These are phyloP conservation scores for Bombylius major DNA, from an alignment of 2,888 invertebrate species.

Conservation along the genomic window DNA sequence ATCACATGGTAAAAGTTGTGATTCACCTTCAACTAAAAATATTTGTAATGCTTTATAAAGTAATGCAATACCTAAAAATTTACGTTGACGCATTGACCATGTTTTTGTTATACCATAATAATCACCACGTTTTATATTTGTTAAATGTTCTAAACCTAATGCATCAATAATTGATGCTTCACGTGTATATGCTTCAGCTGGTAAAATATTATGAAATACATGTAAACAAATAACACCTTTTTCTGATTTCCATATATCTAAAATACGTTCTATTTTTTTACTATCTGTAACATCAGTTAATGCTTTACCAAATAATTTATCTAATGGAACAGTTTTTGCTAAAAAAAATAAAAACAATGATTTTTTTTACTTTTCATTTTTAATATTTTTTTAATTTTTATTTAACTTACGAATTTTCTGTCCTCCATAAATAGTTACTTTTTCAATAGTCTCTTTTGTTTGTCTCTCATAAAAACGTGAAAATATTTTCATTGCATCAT, in stretches of 20 bases:
- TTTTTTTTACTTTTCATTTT: no score
- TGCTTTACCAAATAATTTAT: slow-evolving; percentile 19
- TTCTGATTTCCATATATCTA: slow-evolving; percentile 75
- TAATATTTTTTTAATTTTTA: background rate
- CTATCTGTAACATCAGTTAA: slow-evolving; percentile 17
- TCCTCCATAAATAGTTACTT: background rate
- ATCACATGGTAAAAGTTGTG: slow-evolving; percentile 70
- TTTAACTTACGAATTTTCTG: background rate
- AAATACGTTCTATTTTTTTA: slow-evolving; percentile 61
- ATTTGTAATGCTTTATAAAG: slow-evolving; percentile 72
- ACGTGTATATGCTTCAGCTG: slow-evolving; percentile 84
- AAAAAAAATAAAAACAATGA: background rate
- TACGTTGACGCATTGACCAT: slow-evolving; percentile 58
- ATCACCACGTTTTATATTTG: slow-evolving; percentile 67
- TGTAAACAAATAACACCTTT: slow-evolving; percentile 83
- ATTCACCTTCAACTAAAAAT: slow-evolving; percentile 76
- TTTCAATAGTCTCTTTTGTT: background rate
- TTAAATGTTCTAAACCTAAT: slow-evolving; percentile 59
- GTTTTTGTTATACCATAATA: slow-evolving; percentile 67
- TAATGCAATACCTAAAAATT: slow-evolving; percentile 63
- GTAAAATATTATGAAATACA: slow-evolving; percentile 79
- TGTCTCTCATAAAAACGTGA: slow-evolving; percentile 14
- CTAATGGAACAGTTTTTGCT: slow-evolving; percentile 15
- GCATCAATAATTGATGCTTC: slow-evolving; percentile 94
- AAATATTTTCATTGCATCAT: slow-evolving; percentile 60